Evolutionary conservation across 2,888 invertebrate genomes (phyloP), one percentile per base, ranked within the genome.

Genomic region (Drosophila atroscutellata): DNA sequence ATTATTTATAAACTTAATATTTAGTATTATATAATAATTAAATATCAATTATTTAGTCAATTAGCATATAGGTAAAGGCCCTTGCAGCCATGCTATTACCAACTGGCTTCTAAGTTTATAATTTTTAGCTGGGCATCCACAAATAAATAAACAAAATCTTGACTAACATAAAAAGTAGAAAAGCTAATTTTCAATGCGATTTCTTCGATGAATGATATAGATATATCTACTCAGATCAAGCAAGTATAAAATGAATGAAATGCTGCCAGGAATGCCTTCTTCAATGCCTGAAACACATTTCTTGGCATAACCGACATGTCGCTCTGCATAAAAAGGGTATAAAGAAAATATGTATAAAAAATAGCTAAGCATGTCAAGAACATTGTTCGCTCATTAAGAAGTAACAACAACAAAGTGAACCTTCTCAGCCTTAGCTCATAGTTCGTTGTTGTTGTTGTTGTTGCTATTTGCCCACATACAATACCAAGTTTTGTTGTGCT

Each of bases 321-420:
- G 3, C 24, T 9, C 5, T 6, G 15, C 24, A 0, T 45, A 24
- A 3, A 24, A 5, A 62, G 52, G 36, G 51, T 55, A 62, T 71
- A 47, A n/a, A 39, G 34, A 67, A 56, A 55, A 37, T 37, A 18
- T 52, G 50, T 57, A 57, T 60, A 62, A 60, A 68, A 69, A 75
- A 83, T 86, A 79, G 83, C 73, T 83, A 86, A 86, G 83, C 81
- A 77, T 86, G 86, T 86, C 86, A 86, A 86, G 86, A 86, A 86
- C 89, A 86, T 86, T 86, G 90, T 89, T 89, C 75, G 90, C 88
- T 80, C 75, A 86, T 86, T 86, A 89, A 72, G 71, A 85, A 63
- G 70, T 56, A 59, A 47, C 51, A 39, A 32, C 45, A 55, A 72
- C 58, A 52, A 50, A 39, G 59, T 55, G 52, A 71, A 32, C 34